Evolutionary conservation across 2,888 invertebrate genomes (phyloP).

Genomic region (Allophyes oxyacanthae): DNA sequence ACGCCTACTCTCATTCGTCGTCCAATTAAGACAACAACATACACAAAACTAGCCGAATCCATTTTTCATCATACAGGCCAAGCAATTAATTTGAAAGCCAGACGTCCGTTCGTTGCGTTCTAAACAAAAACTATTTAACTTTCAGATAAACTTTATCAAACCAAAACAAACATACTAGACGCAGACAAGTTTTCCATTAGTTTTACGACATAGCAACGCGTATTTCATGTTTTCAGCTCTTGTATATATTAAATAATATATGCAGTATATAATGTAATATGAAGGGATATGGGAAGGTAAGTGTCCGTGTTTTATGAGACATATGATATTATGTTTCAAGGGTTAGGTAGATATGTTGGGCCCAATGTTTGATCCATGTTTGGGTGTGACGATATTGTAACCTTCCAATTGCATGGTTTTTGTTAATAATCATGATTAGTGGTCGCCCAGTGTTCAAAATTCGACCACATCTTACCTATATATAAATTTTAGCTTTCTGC

Average conservation of each 20-base stretch:
- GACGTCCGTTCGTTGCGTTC: constrained; percentile 4
- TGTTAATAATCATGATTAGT: no score
- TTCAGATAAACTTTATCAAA: constrained; percentile 8
- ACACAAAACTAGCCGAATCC: constrained; percentile 29
- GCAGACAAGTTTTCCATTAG: constrained; percentile 11
- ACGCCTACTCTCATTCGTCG: neutral
- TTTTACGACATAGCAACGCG: constrained; percentile 7
- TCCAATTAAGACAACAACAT: constrained; percentile 7
- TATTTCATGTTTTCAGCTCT: neutral
- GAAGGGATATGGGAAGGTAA: constrained; percentile 11
- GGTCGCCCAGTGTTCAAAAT: no score
- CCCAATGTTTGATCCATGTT: constrained; percentile 16
- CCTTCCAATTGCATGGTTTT: no score
- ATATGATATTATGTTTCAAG: constrained; percentile 21
- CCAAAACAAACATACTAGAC: neutral
- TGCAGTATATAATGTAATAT: no score
- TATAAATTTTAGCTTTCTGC: no score
- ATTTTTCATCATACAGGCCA: constrained; percentile 29
- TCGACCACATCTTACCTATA: no score
- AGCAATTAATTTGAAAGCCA: constrained; percentile 33
- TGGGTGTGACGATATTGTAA: no score
- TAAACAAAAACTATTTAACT: constrained; percentile 18
- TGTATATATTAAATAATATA: neutral
- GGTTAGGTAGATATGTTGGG: constrained; percentile 1
- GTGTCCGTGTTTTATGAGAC: constrained; percentile 24